phyloP scores from a whole-genome alignment of 2,113 vertebrate species.

The Corvus hawaiiensis region DNA sequence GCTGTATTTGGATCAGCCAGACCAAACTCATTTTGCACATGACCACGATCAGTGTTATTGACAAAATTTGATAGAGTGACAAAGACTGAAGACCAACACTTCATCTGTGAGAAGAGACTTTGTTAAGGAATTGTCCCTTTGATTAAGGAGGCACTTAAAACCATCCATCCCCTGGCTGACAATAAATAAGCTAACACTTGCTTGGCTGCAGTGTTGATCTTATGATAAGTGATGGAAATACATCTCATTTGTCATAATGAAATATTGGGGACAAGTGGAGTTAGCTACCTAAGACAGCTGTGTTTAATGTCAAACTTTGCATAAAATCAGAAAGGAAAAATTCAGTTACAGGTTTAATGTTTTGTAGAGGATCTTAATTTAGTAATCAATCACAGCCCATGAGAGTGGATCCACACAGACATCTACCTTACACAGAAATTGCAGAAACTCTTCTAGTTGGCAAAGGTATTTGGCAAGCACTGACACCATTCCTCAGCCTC shows the following conservation, averaged over 20 bases:
- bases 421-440: not conserved
- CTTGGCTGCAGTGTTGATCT: slow-evolving; percentile 38
- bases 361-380: not conserved
- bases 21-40: not conserved
- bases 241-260: slow-evolving; percentile 34
- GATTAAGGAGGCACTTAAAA: slow-evolving; percentile 16
- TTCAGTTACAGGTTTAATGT: not conserved
- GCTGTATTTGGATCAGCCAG: not conserved
- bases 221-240: slow-evolving; percentile 35
- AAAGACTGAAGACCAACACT: not conserved
- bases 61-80: not conserved
- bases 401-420: not conserved
- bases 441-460: not conserved
- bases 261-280: not conserved
- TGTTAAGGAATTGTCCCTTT: not conserved
- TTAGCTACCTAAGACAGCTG: slow-evolving; percentile 14
- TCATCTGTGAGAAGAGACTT: not conserved
- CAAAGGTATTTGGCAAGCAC: not conserved
- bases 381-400: not conserved
- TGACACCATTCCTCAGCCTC: not conserved
- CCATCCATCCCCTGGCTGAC: slow-evolving; percentile 15
- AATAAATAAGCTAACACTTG: slow-evolving; percentile 45
- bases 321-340: not conserved
- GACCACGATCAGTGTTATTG: not conserved
- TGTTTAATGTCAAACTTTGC: not conserved